Base-by-base conservation (phyloP, 2,888 invertebrate genomes). In the Gasteruption jaculator region DNA sequence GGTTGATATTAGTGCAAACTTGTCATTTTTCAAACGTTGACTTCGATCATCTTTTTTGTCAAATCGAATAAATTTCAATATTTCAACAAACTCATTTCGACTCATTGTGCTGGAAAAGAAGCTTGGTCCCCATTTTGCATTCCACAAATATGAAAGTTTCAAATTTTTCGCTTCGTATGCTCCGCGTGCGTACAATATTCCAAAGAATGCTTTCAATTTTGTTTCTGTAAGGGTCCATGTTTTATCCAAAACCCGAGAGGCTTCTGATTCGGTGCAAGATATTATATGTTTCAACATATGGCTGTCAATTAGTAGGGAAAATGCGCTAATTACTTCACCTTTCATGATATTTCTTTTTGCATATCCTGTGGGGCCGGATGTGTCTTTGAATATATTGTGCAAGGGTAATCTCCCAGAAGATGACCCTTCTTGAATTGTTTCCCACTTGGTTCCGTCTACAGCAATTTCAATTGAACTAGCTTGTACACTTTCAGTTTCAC, bases 1-100 rank as follows among this genome's bases (percentile, higher is more conserved):
- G 32, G 37, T 42, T 19, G 48, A 53, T n/a, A 53, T 38, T 26
- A 54, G 20, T 35, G 49, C 47, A 44, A 54, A 52, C 45, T 54
- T 55, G 38, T 53, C 49, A 36, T 38, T 46, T 47, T 50, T 29
- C 20, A 49, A 33, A 19, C 50, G 46, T 26, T 48, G 40, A 40
- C 48, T 47, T 36, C 48, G 34, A 20, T 43, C 25, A 25, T n/a
- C 45, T 50, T 43, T 54, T 43, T 51, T 48, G 42, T 48, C 49
- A 34, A 53, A 52, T 21, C 50, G 45, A 29, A 52, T 50, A 41
- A 40, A 53, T 37, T 41, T 20, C 6, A 41, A 32, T 11, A 41
- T 36, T 41, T 41, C 18, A 16, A 7, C 34, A 26, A 49, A 49
- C 18, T 34, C 43, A 40, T 45, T 34, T 47, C 35, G 35, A 22